Conservation (phyloP, 37 sponge, comb jelly and placozoan species). For the Chondrosia reniformis region DNA sequence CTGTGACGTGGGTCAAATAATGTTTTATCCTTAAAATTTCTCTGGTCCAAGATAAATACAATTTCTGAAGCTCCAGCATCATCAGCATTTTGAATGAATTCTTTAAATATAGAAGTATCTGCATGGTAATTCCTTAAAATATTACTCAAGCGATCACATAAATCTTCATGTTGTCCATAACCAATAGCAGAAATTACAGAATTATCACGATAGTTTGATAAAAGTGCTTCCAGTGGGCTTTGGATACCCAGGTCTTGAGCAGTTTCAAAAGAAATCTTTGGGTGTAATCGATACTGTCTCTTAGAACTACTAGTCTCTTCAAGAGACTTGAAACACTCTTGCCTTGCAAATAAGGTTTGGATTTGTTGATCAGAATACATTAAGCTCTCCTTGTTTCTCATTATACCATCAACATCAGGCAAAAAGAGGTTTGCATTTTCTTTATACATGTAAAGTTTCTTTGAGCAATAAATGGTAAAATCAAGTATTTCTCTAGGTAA, state of each 20-base stretch:
- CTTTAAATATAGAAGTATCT: conserved; percentile 66
- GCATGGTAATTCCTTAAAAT: conserved; percentile 58
- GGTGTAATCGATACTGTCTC: conserved; percentile 20
- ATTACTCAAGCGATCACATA: conserved; percentile 68
- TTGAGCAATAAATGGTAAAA: background rate
- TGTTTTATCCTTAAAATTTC: conserved; percentile 14
- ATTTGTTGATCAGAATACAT: conserved; percentile 17
- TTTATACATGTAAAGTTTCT: background rate
- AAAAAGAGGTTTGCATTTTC: conserved; percentile 23
- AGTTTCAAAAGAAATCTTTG: conserved; percentile 11
- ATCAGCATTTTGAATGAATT: conserved; percentile 84
- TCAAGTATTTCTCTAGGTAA: background rate
- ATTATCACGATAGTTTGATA: conserved; percentile 29
- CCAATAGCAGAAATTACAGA: conserved; percentile 44
- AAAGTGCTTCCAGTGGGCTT: conserved; percentile 29
- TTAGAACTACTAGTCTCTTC: background rate
- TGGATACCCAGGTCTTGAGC: conserved; percentile 35
- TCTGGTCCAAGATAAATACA: conserved; percentile 59
- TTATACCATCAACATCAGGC: conserved; percentile 37
- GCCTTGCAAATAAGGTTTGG: background rate
- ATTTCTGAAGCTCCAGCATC: conserved; percentile 76
- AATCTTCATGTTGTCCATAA: conserved; percentile 75
- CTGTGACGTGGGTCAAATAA: conserved; percentile 8
- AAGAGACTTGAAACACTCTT: background rate
- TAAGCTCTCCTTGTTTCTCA: conserved; percentile 26